Conservation (phyloP, 2,113 vertebrate species). For the Mirounga angustirostris region DNA sequence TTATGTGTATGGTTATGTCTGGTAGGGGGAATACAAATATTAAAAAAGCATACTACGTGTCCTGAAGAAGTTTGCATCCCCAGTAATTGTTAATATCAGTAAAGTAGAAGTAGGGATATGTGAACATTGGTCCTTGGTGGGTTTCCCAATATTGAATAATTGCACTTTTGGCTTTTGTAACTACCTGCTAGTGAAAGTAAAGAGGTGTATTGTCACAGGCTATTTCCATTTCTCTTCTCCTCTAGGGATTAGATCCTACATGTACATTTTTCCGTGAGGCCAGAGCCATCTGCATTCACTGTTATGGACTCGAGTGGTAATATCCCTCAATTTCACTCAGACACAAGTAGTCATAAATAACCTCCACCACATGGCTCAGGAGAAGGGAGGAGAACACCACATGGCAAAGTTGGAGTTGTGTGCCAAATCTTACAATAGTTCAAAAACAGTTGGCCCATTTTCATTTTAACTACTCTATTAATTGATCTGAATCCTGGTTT, state of each 20-base stretch:
- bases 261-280: neutral
- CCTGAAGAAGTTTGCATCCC: neutral
- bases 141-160: conserved; percentile 20
- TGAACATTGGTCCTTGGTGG: neutral
- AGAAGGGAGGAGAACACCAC: neutral
- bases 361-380: neutral
- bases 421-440: conserved; percentile 40
- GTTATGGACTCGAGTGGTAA: conserved; percentile 14
- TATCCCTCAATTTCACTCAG: conserved; percentile 1
- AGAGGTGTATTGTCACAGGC: neutral
- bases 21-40: neutral
- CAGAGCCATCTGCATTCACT: neutral
- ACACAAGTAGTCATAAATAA: neutral
- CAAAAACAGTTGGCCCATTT: conserved; percentile 57
- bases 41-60: neutral
- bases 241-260: neutral
- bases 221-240: neutral
- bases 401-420: neutral
- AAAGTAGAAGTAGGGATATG: neutral
- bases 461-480: conserved; percentile 64
- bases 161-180: conserved; percentile 19
- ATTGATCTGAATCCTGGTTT: conserved; percentile 64
- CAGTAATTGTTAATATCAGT: neutral
- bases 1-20: neutral
- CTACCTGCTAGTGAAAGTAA: neutral